These are phyloP conservation scores for Pseudomyrmex dendroicus DNA, from an alignment of 1,140 invertebrate species.

Conservation along the genomic window DNA sequence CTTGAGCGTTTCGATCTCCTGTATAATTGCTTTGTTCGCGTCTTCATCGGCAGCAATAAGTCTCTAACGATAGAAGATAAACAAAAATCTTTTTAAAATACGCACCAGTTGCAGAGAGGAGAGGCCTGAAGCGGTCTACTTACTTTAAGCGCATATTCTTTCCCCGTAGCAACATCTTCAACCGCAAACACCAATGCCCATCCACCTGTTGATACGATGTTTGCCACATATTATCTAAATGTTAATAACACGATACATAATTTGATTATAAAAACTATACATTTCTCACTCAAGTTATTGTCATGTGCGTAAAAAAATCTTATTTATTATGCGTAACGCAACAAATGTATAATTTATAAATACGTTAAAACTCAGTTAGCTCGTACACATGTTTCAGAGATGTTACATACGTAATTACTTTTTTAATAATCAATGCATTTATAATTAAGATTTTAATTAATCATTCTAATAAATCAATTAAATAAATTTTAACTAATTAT, in stretches of 20 bases:
- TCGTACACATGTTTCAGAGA: not conserved
- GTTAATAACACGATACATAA: constrained; percentile 37
- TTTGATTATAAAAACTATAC: constrained; percentile 59
- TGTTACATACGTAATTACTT: not conserved
- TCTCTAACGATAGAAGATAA: constrained; percentile 84
- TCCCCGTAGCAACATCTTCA: constrained; percentile 93
- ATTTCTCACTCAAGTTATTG: constrained; percentile 27
- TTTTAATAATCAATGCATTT: too few species aligned
- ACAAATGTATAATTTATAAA: not conserved
- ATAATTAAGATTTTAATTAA: too few species aligned
- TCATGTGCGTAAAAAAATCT: constrained; percentile 20
- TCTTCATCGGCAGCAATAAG: constrained; percentile 92
- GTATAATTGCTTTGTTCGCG: constrained; percentile 90
- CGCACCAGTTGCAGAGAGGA: not conserved
- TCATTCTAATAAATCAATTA: too few species aligned
- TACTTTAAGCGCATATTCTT: constrained; percentile 96
- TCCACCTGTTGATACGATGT: constrained; percentile 89
- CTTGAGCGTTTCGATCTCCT: constrained; percentile 92
- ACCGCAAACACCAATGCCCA: constrained; percentile 97
- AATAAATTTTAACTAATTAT: too few species aligned
- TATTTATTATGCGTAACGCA: constrained; percentile 1
- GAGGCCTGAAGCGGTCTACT: constrained; percentile 11
- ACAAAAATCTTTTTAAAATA: not conserved
- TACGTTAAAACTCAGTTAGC: not conserved
- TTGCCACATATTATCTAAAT: constrained; percentile 63